These are phyloP conservation scores for Phocoena phocoena DNA, from an alignment of 2,113 vertebrate genomes.

Conservation along the genomic window DNA sequence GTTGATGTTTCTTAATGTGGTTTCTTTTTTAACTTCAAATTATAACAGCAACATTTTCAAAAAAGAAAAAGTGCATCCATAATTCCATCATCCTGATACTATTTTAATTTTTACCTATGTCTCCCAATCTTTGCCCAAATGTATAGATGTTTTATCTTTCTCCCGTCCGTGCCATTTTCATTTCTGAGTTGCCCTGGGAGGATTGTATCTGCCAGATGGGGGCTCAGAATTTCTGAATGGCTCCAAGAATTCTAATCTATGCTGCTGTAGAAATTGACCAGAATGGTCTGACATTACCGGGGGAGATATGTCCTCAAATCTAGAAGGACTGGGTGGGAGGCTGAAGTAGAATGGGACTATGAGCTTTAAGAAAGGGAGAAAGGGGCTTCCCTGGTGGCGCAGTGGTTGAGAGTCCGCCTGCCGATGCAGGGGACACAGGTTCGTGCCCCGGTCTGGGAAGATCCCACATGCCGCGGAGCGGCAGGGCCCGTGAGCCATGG, in stretches of 20 bases:
- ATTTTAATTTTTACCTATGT: slow-evolving; percentile 13
- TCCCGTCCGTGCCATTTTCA: not conserved
- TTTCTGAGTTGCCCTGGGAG: not conserved
- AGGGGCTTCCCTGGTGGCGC: not conserved
- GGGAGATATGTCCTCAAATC: not conserved
- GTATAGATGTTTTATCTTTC: not conserved
- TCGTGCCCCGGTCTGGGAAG: too few species aligned
- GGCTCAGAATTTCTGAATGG: slow-evolving; percentile 5
- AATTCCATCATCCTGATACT: not conserved
- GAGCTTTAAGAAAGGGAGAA: not conserved
- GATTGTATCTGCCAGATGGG: not conserved
- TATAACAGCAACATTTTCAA: slow-evolving; percentile 13
- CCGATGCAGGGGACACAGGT: too few species aligned
- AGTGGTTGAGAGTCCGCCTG: too few species aligned
- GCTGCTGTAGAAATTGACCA: not conserved
- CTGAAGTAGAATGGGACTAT: not conserved
- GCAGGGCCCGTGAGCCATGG: too few species aligned
- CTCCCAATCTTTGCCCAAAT: not conserved
- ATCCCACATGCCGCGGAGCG: too few species aligned
- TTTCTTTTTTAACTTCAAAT: not conserved
- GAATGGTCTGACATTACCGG: not conserved
- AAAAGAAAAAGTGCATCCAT: not conserved
- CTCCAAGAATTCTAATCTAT: not conserved
- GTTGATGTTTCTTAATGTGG: not conserved
- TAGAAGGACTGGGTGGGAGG: not conserved